These are phyloP conservation scores for Octopus bimaculoides DNA, from an alignment of 1,140 invertebrate genomes.

Conservation along the genomic window DNA sequence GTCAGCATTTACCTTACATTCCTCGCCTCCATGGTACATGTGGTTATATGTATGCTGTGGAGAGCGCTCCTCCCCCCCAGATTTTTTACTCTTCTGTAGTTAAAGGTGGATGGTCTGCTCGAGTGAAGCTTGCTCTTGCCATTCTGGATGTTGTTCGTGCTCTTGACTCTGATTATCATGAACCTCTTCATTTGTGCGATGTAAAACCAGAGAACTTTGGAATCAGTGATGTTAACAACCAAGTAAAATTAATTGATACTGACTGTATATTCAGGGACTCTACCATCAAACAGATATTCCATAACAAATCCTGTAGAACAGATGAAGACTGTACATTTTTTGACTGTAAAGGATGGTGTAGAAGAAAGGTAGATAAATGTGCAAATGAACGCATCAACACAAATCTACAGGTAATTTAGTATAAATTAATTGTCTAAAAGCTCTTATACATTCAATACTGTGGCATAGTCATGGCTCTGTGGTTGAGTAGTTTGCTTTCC, in stretches of 20 bases:
- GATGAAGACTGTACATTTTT: slow-evolving; percentile 68
- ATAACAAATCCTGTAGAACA: slow-evolving; percentile 55
- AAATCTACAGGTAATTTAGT: slow-evolving; percentile 62
- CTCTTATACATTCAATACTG: too few relatives aligned
- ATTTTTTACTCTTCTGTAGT: slow-evolving; percentile 29
- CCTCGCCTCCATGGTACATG: slow-evolving; percentile 69
- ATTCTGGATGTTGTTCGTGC: slow-evolving; percentile 65
- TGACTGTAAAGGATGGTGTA: slow-evolving; percentile 66
- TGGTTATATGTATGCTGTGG: slow-evolving; percentile 65
- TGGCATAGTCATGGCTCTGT: too few relatives aligned
- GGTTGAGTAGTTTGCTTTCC: too few relatives aligned
- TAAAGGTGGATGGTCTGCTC: slow-evolving; percentile 56
- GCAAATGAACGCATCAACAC: slow-evolving; percentile 62
- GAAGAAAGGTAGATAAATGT: slow-evolving; percentile 59
- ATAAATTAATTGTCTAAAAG: too few relatives aligned
- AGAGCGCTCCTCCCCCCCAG: slow-evolving; percentile 58
- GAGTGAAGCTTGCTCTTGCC: slow-evolving; percentile 59
- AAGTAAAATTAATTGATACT: slow-evolving; percentile 63
- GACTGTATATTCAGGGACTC: slow-evolving; percentile 52
- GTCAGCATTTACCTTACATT: slow-evolving; percentile 64
- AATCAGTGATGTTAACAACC: slow-evolving; percentile 55
- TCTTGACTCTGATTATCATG: slow-evolving; percentile 61
- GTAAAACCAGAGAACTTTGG: slow-evolving; percentile 70
- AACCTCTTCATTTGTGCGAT: slow-evolving; percentile 68
- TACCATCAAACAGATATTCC: slow-evolving; percentile 24